A percentile compares a stretch with the other conserved stretches of the same genome.
Evolutionary conservation across 1,140 invertebrate species (phyloP).

Genomic region (Aphelinus atriplicis): DNA sequence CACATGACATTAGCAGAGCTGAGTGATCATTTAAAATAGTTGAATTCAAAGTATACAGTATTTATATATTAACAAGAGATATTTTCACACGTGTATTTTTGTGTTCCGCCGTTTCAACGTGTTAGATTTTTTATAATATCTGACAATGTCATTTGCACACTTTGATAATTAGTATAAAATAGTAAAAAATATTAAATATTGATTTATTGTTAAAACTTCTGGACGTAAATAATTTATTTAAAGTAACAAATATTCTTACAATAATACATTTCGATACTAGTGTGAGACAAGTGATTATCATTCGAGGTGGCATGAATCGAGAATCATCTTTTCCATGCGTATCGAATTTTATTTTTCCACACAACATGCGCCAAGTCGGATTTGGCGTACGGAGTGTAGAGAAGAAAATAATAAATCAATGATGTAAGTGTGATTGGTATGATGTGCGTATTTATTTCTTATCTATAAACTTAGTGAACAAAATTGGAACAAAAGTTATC

Average conservation of each 20-base stretch:
- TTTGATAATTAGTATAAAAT: conserved; percentile 28
- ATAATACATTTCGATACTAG: too few species aligned
- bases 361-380: too few species aligned
- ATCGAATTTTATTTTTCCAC: too few species aligned
- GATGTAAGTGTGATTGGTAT: not conserved
- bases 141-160: conserved; percentile 19
- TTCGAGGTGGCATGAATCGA: too few species aligned
- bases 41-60: conserved; percentile 20
- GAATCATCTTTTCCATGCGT: too few species aligned
- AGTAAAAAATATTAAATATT: conserved; percentile 9
- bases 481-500: too few species aligned
- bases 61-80: conserved; percentile 36
- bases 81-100: conserved; percentile 29
- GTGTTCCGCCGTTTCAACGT: not conserved
- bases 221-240: too few species aligned
- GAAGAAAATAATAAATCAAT: not conserved
- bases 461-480: too few species aligned
- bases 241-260: too few species aligned
- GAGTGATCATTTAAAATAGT: conserved; percentile 37
- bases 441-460: not conserved
- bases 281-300: too few species aligned
- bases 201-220: too few species aligned
- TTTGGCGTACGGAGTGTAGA: not conserved
- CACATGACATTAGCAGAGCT: conserved; percentile 37
- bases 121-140: conserved; percentile 23